Conservation (phyloP, 2,888 invertebrate species). For the Clusia tigrina region DNA sequence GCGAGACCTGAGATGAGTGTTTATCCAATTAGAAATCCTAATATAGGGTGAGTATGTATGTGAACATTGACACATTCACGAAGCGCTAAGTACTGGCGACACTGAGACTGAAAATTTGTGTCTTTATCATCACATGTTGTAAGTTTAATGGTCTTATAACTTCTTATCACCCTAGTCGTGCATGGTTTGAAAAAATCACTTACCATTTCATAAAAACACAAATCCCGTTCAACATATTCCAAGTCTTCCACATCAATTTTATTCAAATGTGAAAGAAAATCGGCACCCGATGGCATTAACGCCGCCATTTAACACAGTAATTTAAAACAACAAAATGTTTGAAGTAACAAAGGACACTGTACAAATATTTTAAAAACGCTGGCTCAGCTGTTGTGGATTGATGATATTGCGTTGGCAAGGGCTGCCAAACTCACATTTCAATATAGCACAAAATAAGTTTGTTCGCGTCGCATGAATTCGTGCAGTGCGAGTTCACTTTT, state of each 20-base stretch:
- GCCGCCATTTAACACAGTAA: not conserved
- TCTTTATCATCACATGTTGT: no score
- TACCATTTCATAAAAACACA: conserved; percentile 65
- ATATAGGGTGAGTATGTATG: not conserved
- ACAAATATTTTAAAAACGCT: not conserved
- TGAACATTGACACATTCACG: not conserved
- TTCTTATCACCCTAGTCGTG: no score
- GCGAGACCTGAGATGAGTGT: conserved; percentile 48
- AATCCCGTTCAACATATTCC: conserved; percentile 63
- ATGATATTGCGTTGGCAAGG: no score
- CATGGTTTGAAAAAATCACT: no score
- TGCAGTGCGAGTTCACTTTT: no score
- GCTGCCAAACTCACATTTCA: no score
- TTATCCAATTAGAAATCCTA: not conserved
- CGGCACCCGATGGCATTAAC: no score
- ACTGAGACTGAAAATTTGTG: no score
- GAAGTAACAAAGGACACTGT: not conserved
- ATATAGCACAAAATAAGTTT: no score
- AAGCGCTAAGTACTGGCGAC: no score
- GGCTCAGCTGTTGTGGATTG: not conserved
- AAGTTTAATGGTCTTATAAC: no score
- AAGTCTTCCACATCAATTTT: conserved; percentile 54
- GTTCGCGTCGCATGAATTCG: no score
- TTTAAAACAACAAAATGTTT: not conserved
- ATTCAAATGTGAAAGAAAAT: conserved; percentile 31